A percentile compares a stretch with the other conserved stretches of the same genome.
Conservation (phyloP, 2,888 invertebrate species). For the Thysanoteuthis rhombus region DNA sequence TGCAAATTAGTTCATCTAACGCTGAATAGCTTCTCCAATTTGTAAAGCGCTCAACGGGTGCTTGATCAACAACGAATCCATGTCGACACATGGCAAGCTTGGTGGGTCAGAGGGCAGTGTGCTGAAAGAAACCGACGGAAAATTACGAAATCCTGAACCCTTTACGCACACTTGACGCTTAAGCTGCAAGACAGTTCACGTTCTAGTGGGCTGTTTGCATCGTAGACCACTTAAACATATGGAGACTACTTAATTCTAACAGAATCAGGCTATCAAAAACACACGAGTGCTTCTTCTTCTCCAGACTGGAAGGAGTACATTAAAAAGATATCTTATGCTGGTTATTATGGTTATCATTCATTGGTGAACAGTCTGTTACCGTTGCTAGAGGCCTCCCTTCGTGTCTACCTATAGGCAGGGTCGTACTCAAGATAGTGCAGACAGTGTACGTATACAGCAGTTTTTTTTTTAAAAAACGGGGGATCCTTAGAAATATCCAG, state of each 20-base stretch:
- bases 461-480: too few species aligned
- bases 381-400: not conserved
- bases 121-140: not conserved
- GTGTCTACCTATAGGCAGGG: too few species aligned
- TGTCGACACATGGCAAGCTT: not conserved
- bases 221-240: not conserved
- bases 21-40: not conserved
- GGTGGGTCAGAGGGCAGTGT: not conserved
- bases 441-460: too few species aligned
- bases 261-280: not conserved
- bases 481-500: too few species aligned
- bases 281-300: not conserved
- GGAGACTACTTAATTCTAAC: not conserved
- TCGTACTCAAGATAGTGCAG: too few species aligned
- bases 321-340: not conserved
- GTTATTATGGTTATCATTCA: not conserved
- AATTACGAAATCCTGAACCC: not conserved
- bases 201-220: not conserved
- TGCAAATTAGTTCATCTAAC: too few species aligned
- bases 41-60: not conserved
- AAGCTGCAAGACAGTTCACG: not conserved
- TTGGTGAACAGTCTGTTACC: not conserved
- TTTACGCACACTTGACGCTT: not conserved
- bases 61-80: not conserved
- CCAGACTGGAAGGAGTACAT: not conserved